phyloP scores from a whole-genome alignment of 35 echinoderm and acorn worm genomes.

The Heliocidaris tuberculata region DNA sequence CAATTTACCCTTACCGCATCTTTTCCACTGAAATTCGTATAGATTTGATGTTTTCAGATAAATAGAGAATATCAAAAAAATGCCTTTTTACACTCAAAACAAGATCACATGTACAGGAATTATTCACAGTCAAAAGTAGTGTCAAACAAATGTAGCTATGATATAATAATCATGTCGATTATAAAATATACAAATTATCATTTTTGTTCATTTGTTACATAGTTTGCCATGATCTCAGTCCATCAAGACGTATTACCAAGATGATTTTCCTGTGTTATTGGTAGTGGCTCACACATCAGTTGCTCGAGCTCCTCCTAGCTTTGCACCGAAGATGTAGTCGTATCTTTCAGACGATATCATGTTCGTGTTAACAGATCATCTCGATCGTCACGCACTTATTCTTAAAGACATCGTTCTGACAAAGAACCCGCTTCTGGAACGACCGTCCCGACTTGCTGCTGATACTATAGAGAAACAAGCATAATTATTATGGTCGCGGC shows the following conservation, averaged over 20 bases:
- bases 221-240: not conserved
- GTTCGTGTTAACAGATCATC: not conserved
- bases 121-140: conserved; percentile 46
- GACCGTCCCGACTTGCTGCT: not conserved
- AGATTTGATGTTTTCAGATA: conserved; percentile 37
- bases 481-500: not conserved
- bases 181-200: conserved; percentile 42
- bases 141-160: conserved; percentile 27
- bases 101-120: conserved; percentile 30
- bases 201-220: conserved; percentile 14
- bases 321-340: not conserved
- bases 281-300: not conserved
- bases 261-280: not conserved
- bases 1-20: not conserved
- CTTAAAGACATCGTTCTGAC: not conserved
- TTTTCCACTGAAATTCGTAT: conserved; percentile 14
- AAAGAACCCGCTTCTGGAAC: not conserved
- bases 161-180: conserved; percentile 36
- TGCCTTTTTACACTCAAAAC: conserved; percentile 15
- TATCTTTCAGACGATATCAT: not conserved
- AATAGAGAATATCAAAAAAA: conserved; percentile 38
- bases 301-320: not conserved
- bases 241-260: not conserved
- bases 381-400: not conserved
- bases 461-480: not conserved